Base-by-base conservation (phyloP, 2,888 invertebrate genomes). In the Poecilus cupreus region DNA sequence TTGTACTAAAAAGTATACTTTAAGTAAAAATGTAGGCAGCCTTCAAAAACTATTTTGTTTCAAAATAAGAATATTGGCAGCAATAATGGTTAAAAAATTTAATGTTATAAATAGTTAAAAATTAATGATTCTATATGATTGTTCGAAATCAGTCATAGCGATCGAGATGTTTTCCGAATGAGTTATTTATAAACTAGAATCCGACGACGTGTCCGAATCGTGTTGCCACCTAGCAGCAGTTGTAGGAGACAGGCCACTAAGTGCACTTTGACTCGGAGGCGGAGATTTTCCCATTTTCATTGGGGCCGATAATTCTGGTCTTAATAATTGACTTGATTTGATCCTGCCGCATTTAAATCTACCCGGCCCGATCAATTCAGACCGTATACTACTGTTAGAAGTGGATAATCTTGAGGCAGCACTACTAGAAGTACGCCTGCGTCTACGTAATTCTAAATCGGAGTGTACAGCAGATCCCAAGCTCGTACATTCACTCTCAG, bases 231-330 rank as follows among this genome's bases (percentile, higher is more conserved):
- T 85, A n/a, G 89, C 86, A 1, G 87, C 89, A 24, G 89, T 89
- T 3, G 91, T 91, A 3, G 91, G 91, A 16, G 91, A 91, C n/a
- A 91, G 83, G 0, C 91, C 91, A 83, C 91, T 91, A n/a, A 91
- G 86, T 77, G 91, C 89, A 84, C 91, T 91, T 82, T 89, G 91
- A 82, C 91, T 91, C 0, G 91, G 91, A 1, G 91, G 91, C 1
- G 91, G 91, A 0, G 91, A 91, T 83, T 90, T 89, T 0, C 89
- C 88, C 83, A 89, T 89, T 82, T 89, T 89, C 81, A 88, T 88
- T 20, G 79, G 64, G 37, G 85, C 82, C 46, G 85, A 85, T 22
- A 89, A 87, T 79, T 90, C 89, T 3, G 91, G 87, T 5, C 89
- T 88, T 11, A 91, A 85, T 84, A 88, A 87, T 77, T 89, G 89